Percentiles rank a stretch among this genome's conserved stretches.
phyloP scores from a whole-genome alignment of 2,888 invertebrate genomes.

The Drosophila pseudotakahashii region DNA sequence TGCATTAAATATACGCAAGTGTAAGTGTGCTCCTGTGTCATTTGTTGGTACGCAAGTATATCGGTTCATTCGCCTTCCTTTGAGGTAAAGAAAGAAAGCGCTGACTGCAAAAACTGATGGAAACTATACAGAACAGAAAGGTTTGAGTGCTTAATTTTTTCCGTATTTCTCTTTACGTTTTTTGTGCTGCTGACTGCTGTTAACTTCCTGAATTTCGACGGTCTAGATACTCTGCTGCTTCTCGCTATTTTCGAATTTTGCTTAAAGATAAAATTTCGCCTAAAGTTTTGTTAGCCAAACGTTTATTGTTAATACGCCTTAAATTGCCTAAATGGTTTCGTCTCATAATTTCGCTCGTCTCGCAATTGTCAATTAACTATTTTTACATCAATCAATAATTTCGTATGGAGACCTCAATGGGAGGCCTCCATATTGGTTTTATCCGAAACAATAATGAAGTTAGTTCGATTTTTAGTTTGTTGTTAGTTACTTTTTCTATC shows the following conservation, averaged over 20 bases:
- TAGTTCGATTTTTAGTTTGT: constrained; percentile 44
- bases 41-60: constrained; percentile 60
- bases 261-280: constrained; percentile 80
- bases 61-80: constrained; percentile 38
- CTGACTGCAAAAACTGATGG: constrained; percentile 45
- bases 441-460: constrained; percentile 80
- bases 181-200: constrained; percentile 1
- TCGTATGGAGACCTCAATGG: constrained; percentile 60
- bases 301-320: constrained; percentile 84
- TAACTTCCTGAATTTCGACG: constrained; percentile 43
- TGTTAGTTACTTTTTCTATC: constrained; percentile 78
- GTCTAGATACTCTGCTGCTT: constrained; percentile 37
- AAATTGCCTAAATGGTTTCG: constrained; percentile 80
- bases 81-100: constrained; percentile 54
- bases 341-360: constrained; percentile 55
- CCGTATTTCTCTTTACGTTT: neutral
- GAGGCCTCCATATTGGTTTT: constrained; percentile 68
- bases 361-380: constrained; percentile 72
- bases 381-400: constrained; percentile 79
- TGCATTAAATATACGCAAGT: constrained; percentile 60
- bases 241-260: constrained; percentile 65
- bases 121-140: constrained; percentile 57
- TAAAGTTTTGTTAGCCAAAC: constrained; percentile 76
- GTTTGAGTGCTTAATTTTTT: constrained; percentile 27
- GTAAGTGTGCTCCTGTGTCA: constrained; percentile 39